A percentile compares a stretch with the other conserved stretches of the same genome.
phyloP scores from a whole-genome alignment of 2,797 vertebrate genomes.

The Pitangus sulphuratus region DNA sequence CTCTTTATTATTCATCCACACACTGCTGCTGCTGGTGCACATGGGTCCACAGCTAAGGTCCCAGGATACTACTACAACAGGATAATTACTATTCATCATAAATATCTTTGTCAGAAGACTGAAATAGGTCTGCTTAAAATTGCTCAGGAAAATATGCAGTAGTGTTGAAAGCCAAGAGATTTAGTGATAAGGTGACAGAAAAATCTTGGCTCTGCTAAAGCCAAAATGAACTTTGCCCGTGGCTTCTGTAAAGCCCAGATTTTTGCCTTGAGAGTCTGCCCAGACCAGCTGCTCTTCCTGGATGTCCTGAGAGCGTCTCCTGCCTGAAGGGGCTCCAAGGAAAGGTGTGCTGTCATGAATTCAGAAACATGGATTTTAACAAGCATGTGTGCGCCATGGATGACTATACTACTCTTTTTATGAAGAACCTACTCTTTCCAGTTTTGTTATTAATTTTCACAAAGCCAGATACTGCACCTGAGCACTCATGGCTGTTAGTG shows the following conservation, averaged over 20 bases:
- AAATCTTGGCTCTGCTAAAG: constrained; percentile 23
- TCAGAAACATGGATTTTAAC: neutral
- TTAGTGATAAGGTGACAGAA: constrained; percentile 33
- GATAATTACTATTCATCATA: constrained; percentile 16
- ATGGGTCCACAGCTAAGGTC: neutral
- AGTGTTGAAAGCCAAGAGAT: constrained; percentile 24
- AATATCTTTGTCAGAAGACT: constrained; percentile 33
- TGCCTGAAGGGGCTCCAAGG: neutral
- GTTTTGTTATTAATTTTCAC: neutral
- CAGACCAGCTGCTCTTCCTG: constrained; percentile 38
- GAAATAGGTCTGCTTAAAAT: constrained; percentile 5
- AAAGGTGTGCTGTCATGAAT: neutral
- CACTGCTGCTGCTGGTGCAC: neutral
- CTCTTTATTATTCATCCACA: constrained; percentile 27
- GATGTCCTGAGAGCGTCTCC: neutral
- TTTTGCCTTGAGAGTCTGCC: constrained; percentile 40
- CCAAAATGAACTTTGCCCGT: constrained; percentile 29
- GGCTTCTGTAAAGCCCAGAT: neutral
- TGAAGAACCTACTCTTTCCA: neutral
- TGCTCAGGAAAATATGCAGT: constrained; percentile 3
- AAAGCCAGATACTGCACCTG: neutral
- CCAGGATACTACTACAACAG: neutral
- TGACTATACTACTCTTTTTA: neutral
- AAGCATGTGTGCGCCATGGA: neutral
- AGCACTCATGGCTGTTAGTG: neutral